Base-by-base conservation (phyloP, 2,888 invertebrate species). In the Lasioglossum leucozonium region DNA sequence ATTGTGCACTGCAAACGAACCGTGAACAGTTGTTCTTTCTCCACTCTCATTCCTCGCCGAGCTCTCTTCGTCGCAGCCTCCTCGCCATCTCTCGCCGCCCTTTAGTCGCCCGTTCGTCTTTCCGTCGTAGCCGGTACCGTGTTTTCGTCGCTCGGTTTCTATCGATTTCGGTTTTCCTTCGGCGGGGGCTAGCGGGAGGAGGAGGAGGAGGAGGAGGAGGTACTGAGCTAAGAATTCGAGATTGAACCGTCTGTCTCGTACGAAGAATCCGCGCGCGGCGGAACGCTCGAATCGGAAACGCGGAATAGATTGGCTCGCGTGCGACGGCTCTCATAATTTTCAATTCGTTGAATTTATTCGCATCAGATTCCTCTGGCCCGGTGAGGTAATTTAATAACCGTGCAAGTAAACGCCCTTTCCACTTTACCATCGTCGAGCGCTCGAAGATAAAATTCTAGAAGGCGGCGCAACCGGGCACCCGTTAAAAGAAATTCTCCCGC, bases 11-110 rank as follows among this genome's bases (percentile, higher is more conserved):
- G 72, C 67, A 75, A 86, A 86, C 86, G 86, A 86, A 79, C 86
- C 76, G 78, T 86, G 86, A 86, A 86, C 76, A 55, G 77, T 81
- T 76, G 81, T 71, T 75, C 86, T 79, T 84, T 84, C 84, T 72
- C 58, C 67, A n/a, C 44, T 47, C 37, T 30, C 13, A 22, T 30
- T 26, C 26, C 44, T 22, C 34, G 30, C 4, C 8, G n/a, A n/a
- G n/a, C n/a, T n/a, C 26, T 26, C 6, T 26, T 26, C 71, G 26
- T 67, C 37, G 4, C 18, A 26, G 13, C 71, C 26, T 4, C 71
- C 26, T 4, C 71, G 0, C 5, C 26, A n/a, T 4, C 8, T 30
- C 18, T 30, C 18, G 18, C 16, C 73, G 1, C 22, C 77, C 16
- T 26, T 40, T 42, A 8, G 13, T 34, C 71, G 83, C 42, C 76